Evolutionary conservation across 1,140 invertebrate species (phyloP).

Genomic region (Cyrtorhinus lividipennis): DNA sequence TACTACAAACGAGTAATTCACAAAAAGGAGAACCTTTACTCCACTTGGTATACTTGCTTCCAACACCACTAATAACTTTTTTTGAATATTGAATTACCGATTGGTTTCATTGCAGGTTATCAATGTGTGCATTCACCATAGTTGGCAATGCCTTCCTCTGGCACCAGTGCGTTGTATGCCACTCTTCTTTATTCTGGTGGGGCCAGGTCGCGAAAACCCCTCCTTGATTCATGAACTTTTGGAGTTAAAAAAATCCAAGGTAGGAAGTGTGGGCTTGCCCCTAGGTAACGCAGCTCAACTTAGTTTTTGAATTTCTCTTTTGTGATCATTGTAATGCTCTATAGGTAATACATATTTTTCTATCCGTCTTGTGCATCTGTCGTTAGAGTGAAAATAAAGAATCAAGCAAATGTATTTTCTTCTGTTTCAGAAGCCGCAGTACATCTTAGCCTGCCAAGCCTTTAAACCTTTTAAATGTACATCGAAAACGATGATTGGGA

Average conservation of each 20-base stretch:
- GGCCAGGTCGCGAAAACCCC: slow-evolving; percentile 56
- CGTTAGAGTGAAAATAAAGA: not conserved
- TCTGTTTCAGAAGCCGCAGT: slow-evolving; percentile 70
- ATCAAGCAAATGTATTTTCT: not conserved
- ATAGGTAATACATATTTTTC: no score
- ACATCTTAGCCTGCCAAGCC: slow-evolving; percentile 78
- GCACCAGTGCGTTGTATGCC: slow-evolving; percentile 98
- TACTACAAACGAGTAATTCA: no score
- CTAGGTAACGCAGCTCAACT: no score
- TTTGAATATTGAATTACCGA: no score
- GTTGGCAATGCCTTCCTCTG: slow-evolving; percentile 86
- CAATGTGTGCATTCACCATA: slow-evolving; percentile 70
- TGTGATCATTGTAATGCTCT: no score
- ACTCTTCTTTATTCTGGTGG: slow-evolving; percentile 79
- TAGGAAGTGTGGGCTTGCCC: no score
- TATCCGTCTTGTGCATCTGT: not conserved
- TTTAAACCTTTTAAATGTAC: slow-evolving; percentile 69
- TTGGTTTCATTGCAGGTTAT: no score
- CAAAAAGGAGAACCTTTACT: no score
- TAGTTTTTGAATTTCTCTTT: no score
- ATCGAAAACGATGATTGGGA: slow-evolving; percentile 48
- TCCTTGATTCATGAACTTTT: slow-evolving; percentile 63
- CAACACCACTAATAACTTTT: no score
- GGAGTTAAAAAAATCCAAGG: slow-evolving; percentile 58
- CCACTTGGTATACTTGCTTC: no score